Base-by-base conservation (phyloP, 2,888 invertebrate species). In the Leptopterna dolabrata region DNA sequence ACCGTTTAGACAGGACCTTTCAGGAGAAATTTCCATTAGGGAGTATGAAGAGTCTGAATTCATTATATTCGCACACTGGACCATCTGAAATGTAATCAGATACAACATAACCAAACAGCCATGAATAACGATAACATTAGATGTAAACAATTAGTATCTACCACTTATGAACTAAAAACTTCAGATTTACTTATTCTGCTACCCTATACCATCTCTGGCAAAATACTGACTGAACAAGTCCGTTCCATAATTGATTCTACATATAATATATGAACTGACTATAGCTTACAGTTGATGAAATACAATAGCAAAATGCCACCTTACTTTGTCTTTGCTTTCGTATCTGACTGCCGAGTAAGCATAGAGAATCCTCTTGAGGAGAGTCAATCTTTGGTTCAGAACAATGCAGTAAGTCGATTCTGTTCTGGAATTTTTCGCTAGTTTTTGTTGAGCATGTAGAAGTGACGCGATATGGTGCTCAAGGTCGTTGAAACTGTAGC, bases 401-500 rank as follows among this genome's bases (percentile, higher is more conserved):
- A 93, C 92, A 82, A 92, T 91, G 71, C 94, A 93, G 91, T 94
- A 94, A n/a, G 93, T 93, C 0, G 94, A 93, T 45, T 93, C 93
- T 19, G 93, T 92, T 89, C 93, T 93, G 29, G 94, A 93, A 87
- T 92, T 92, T 89, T 93, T 92, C 13, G 94, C 94, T 45, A 94
- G 91, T 88, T 93, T 92, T 41, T 93, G 91, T 90, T 94, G 94
- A 78, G 93, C 92, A 14, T 92, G 91, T 30, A 94, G 91, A 45
- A 94, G 91, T 0, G 92, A 92, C 76, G 92, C 91, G 16, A 94
- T 91, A 90, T 93, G 93, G 88, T 93, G 92, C 89, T 93, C 93
- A 86, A 94, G 92, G 89, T 94, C 94, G 76, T 78, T 85, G 80
- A 87, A 88, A 45, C 76, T 13, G 92, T 91, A 55, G 90, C 88